A percentile compares a stretch with the other conserved stretches of the same genome.
Conservation (phyloP, 2,888 invertebrate genomes). For the Dione juno region DNA sequence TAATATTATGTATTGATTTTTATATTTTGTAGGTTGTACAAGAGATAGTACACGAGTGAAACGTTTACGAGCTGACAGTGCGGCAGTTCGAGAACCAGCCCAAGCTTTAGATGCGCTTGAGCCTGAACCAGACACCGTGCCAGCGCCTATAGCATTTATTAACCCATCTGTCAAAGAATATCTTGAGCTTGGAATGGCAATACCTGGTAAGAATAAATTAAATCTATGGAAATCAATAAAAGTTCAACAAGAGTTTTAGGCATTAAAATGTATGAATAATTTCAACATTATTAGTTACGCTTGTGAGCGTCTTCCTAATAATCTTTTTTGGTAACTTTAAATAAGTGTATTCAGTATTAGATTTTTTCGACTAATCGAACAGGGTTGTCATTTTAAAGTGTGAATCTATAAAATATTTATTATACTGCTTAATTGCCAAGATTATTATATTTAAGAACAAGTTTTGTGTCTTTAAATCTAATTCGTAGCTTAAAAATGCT, state of each 20-base stretch:
- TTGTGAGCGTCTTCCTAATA: background rate
- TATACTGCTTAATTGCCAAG: background rate
- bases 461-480: conserved; percentile 34
- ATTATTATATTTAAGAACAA: conserved; percentile 8
- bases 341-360: background rate
- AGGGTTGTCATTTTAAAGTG: background rate
- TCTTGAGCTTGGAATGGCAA: conserved; percentile 93
- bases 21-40: conserved; percentile 77
- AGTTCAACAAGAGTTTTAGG: too few species aligned
- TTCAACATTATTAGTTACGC: too few species aligned
- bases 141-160: conserved; percentile 90
- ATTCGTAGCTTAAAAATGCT: conserved; percentile 1
- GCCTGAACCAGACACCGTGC: conserved; percentile 74
- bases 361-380: background rate
- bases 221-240: too few species aligned
- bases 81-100: conserved; percentile 69
- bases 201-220: conserved; percentile 87
- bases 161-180: conserved; percentile 94
- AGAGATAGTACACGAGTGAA: conserved; percentile 86
- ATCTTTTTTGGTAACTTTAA: background rate
- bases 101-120: conserved; percentile 79
- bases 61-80: conserved; percentile 79
- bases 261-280: background rate
- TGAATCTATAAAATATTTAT: background rate
- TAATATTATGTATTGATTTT: too few species aligned